Percentiles rank a stretch among this genome's conserved stretches.
Conservation (phyloP, 2,797 vertebrate species). For the Brachyalestes nurse region DNA sequence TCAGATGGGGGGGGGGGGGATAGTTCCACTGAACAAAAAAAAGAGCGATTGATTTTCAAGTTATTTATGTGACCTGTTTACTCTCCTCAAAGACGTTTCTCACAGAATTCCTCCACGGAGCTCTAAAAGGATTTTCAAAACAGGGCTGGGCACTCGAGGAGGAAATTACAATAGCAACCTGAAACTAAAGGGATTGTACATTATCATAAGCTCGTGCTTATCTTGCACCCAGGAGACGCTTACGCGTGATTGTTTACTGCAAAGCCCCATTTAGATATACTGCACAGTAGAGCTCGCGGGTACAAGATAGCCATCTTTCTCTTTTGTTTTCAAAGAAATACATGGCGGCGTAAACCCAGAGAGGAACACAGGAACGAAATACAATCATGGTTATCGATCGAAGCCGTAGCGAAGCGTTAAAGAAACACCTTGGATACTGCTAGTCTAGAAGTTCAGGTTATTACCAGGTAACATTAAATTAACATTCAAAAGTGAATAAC, state of each 20-base stretch:
- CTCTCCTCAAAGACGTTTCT: not conserved
- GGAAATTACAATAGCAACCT: conserved; percentile 47
- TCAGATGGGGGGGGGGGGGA: conserved; percentile 42
- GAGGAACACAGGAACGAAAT: conserved; percentile 61
- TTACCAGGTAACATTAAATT: conserved; percentile 70
- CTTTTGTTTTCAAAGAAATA: conserved; percentile 41
- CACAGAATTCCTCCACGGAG: not conserved
- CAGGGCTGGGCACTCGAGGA: conserved; percentile 2
- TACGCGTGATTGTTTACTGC: conserved; percentile 63
- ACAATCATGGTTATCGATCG: conserved; percentile 60
- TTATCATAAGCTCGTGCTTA: conserved; percentile 49
- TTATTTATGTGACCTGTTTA: not conserved
- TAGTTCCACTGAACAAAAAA: not conserved
- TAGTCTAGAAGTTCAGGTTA: conserved; percentile 63
- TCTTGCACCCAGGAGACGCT: conserved; percentile 57
- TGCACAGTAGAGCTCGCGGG: conserved; percentile 66
- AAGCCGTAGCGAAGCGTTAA: conserved; percentile 53
- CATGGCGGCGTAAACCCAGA: conserved; percentile 43
- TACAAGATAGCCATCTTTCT: conserved; percentile 55
- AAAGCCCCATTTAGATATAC: conserved; percentile 51
- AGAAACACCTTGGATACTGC: conserved; percentile 55
- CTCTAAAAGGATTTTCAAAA: conserved; percentile 13
- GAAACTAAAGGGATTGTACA: conserved; percentile 57
- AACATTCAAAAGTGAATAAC: conserved; percentile 78
- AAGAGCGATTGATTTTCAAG: not conserved